phyloP scores from a whole-genome alignment of 2,113 vertebrate species.

The Tringa solitaria region DNA sequence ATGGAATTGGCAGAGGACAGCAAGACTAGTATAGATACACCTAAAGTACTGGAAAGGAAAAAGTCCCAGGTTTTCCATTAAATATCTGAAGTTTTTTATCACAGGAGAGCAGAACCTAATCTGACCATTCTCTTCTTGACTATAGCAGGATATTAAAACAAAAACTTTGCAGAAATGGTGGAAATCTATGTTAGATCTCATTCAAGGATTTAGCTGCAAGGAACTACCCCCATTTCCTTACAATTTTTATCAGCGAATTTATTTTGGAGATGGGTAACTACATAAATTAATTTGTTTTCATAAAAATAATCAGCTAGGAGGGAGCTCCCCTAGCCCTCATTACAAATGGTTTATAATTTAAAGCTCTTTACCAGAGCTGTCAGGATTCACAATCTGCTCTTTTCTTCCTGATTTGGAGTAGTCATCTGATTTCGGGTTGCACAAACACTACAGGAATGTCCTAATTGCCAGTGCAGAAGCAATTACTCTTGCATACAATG shows the following conservation, averaged over 20 bases:
- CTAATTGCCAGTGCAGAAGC: neutral
- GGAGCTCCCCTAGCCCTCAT: neutral
- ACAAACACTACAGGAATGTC: neutral
- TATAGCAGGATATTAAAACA: neutral
- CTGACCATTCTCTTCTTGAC: neutral
- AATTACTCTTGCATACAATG: neutral
- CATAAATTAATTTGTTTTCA: neutral
- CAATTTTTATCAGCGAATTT: neutral
- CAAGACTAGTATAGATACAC: neutral
- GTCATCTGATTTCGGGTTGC: neutral
- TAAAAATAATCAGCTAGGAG: neutral
- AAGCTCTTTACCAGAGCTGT: neutral
- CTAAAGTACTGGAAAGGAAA: neutral
- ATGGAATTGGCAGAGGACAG: neutral
- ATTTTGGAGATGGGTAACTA: neutral
- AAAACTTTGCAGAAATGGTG: neutral
- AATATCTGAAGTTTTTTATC: neutral
- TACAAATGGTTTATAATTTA: neutral
- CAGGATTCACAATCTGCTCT: neutral
- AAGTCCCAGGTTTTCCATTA: neutral
- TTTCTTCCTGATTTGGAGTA: neutral
- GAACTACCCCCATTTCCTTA: neutral
- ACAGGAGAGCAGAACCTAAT: neutral
- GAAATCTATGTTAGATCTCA: neutral
- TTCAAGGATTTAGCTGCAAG: neutral